These are phyloP conservation scores for Aphrophora alni DNA, from an alignment of 2,888 invertebrate species.

Conservation along the genomic window DNA sequence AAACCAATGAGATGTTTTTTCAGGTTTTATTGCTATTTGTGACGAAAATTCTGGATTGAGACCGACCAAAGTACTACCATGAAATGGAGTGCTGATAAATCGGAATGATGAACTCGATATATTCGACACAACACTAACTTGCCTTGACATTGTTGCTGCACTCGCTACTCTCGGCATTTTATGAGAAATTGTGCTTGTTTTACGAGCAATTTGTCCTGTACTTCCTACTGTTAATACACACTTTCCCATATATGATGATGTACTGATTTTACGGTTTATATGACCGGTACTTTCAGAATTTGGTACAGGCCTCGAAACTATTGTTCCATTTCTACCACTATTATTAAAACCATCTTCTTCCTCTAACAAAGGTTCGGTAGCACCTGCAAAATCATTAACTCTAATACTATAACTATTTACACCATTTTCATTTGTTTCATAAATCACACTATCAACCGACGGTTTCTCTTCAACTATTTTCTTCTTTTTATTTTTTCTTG, in stretches of 20 bases:
- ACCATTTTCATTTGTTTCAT: conserved; percentile 8
- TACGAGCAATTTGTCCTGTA: conserved; percentile 38
- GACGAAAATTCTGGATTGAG: conserved; percentile 50
- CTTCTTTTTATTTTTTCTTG: conserved; percentile 9
- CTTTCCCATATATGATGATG: conserved; percentile 24
- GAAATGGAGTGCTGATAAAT: conserved; percentile 84
- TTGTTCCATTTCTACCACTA: neutral
- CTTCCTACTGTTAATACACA: conserved; percentile 28
- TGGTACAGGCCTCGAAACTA: conserved; percentile 15
- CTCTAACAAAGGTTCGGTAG: conserved; percentile 16
- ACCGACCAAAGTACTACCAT: conserved; percentile 74
- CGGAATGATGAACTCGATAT: conserved; percentile 82
- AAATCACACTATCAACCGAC: conserved; percentile 13
- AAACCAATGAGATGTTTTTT: conserved; percentile 11
- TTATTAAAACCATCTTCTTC: conserved; percentile 9
- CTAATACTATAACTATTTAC: neutral
- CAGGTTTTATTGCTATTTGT: conserved; percentile 55
- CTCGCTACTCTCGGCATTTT: conserved; percentile 42
- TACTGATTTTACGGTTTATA: conserved; percentile 45
- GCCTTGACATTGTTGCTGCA: conserved; percentile 49
- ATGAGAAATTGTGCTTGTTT: conserved; percentile 27
- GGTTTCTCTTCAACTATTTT: conserved; percentile 18
- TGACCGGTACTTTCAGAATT: conserved; percentile 44
- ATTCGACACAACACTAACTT: conserved; percentile 65
- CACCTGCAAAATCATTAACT: conserved; percentile 4